Evolutionary conservation across 1,140 invertebrate species (phyloP).

Genomic region (Melanaphis sacchari): DNA sequence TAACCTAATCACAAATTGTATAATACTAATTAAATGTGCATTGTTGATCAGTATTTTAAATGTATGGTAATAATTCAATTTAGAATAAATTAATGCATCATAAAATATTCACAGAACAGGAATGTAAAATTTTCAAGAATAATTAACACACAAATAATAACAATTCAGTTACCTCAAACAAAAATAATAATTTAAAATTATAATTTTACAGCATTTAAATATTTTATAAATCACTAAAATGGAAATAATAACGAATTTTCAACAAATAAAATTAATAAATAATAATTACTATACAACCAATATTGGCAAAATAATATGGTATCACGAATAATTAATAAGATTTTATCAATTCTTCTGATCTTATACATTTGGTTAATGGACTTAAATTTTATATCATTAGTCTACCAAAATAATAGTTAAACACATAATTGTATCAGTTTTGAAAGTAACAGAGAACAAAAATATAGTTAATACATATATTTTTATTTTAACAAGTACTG

Average conservation of each 20-base stretch:
- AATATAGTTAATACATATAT: neutral
- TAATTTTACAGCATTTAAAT: neutral
- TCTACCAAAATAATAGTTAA: neutral
- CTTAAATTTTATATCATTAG: neutral
- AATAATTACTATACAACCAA: neutral
- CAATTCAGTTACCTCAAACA: neutral
- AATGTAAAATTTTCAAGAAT: conserved; percentile 38
- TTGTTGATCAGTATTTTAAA: neutral
- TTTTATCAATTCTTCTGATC: neutral
- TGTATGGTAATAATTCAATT: neutral
- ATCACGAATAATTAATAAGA: neutral
- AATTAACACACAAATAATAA: conserved; percentile 24
- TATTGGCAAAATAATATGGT: neutral
- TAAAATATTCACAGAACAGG: conserved; percentile 18
- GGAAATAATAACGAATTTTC: neutral
- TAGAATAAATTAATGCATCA: neutral
- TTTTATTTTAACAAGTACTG: conserved; percentile 26
- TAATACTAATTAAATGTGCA: neutral
- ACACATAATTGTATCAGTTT: neutral
- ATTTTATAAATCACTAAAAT: neutral
- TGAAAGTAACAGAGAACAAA: neutral
- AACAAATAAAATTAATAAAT: neutral
- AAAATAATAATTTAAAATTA: neutral
- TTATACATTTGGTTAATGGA: neutral
- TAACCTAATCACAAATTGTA: neutral